Percentiles rank a stretch among this genome's conserved stretches.
Conservation (phyloP, 2,888 invertebrate genomes). For the Heterodera filipjevi region DNA sequence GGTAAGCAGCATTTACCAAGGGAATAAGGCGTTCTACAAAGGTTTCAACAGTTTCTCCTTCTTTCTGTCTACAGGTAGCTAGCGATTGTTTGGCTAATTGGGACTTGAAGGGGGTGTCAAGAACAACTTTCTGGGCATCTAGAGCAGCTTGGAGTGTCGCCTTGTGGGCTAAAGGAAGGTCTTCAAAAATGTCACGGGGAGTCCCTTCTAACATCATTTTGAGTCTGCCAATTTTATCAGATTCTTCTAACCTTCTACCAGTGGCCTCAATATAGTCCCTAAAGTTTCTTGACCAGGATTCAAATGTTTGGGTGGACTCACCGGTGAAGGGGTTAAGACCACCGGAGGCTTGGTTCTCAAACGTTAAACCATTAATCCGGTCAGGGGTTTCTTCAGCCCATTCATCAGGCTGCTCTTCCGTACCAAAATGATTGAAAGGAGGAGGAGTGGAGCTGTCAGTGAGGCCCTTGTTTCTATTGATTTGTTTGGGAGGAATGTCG, state of each 20-base stretch:
- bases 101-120: background rate
- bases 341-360: background rate
- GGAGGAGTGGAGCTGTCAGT: background rate
- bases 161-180: background rate
- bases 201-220: slow-evolving; percentile 17
- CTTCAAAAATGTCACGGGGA: background rate
- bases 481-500: no score
- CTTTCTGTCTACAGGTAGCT: background rate
- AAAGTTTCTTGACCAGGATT: slow-evolving; percentile 7
- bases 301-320: background rate
- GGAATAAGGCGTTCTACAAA: slow-evolving; percentile 17
- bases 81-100: slow-evolving; percentile 17
- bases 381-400: background rate
- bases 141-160: background rate
- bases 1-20: slow-evolving; percentile 7
- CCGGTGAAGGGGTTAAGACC: background rate
- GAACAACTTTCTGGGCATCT: background rate
- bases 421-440: background rate
- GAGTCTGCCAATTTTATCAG: slow-evolving; percentile 13
- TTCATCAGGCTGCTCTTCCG: background rate
- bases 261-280: slow-evolving; percentile 11
- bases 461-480: background rate
- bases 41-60: background rate
- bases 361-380: background rate
- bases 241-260: background rate